Evolutionary conservation across 2,888 invertebrate genomes (phyloP), one percentile per base, ranked within the genome.

Genomic region (Melieria crassipennis): DNA sequence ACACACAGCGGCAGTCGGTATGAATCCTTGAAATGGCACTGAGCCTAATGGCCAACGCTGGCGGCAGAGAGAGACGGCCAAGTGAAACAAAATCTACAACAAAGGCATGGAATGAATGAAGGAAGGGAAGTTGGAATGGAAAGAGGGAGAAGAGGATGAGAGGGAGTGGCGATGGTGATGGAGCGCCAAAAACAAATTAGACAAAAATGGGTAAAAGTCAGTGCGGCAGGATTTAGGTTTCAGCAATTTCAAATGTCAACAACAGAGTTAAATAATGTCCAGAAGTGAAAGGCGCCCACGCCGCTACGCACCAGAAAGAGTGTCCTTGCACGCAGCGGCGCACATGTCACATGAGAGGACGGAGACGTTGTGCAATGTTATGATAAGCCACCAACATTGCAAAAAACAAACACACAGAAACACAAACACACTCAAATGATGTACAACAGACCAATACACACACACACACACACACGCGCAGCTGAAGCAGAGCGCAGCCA

Each of bases 181-280:
- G 30, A 5, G 43, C 0, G 9, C 30, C 45, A 60, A 16, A 60
- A 60, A 30, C 11, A 45, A 60, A 9, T 5, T 11, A 42, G 11
- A 60, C 7, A 16, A 60, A 9, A 30, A 60, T 7, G 10, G 11
- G n/a, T 11, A 60, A 42, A 60, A 60, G 43, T n/a, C 9, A 60
- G 42, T 60, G 9, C 11, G 9, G 42, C 42, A 30, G 30, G 16
- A 50, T 13, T 16, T 30, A 16, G 6, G 7, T n/a, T 61, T 43
- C 61, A 61, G 45, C 52, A 65, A 50, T 65, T 50, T 65, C 50
- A 43, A 52, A 50, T 52, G 64, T 65, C 64, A 65, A 52, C 52
- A 52, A 65, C 64, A 65, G 64, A 65, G 52, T 65, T 65, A 61
- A 61, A 58, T 58, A 58, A 58, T 58, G 13, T 13, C 5, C 13